phyloP scores from a whole-genome alignment of 2,113 vertebrate species.

The Ceratotherium simum region DNA sequence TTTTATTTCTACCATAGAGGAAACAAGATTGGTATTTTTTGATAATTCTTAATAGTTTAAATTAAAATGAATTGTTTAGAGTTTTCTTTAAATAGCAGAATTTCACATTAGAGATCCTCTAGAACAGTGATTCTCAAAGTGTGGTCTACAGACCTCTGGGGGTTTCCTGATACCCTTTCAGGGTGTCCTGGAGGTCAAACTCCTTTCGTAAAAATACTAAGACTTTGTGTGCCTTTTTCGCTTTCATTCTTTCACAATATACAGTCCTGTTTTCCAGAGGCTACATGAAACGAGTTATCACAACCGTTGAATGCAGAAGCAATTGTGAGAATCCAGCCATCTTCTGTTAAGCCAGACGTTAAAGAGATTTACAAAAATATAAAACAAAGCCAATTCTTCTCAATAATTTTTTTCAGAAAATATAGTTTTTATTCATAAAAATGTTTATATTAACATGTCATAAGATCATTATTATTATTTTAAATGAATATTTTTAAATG shows the following conservation, averaged over 20 bases:
- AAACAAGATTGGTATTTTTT: background rate
- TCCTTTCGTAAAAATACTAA: background rate
- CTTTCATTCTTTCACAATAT: background rate
- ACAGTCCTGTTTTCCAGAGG: background rate
- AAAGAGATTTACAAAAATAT: background rate
- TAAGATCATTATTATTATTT: background rate
- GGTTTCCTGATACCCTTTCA: background rate
- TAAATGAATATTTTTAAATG: background rate
- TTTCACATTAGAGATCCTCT: background rate
- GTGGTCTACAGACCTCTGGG: background rate
- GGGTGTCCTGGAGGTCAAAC: background rate
- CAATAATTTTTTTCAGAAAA: background rate
- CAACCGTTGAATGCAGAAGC: background rate
- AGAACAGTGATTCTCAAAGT: background rate
- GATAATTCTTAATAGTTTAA: background rate
- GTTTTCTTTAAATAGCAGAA: constrained; percentile 2
- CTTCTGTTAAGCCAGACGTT: background rate
- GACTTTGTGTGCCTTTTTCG: background rate
- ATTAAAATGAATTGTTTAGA: constrained; percentile 17
- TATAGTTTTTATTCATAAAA: background rate
- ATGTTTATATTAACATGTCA: background rate
- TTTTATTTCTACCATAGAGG: background rate
- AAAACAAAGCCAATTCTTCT: background rate
- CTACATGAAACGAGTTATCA: background rate
- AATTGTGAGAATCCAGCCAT: background rate